Percentiles rank a stretch among this genome's conserved stretches.
Evolutionary conservation across 2,113 vertebrate genomes (phyloP).

Genomic region (Scortum barcoo): DNA sequence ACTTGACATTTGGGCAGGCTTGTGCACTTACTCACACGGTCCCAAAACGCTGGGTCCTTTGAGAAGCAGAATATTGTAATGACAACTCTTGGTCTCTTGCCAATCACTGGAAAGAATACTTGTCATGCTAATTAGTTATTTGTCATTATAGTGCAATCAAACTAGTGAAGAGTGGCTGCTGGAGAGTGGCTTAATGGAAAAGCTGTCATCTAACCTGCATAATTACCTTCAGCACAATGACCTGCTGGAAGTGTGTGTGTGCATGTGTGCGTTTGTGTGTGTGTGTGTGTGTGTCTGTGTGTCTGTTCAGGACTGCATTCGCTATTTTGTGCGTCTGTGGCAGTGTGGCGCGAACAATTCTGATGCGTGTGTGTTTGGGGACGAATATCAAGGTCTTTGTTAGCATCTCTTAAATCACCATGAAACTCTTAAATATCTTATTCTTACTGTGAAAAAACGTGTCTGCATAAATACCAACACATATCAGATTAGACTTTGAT

Average conservation of each 20-base stretch:
- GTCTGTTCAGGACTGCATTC: too few relatives aligned
- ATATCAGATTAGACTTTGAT: background rate
- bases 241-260: constrained; percentile 13
- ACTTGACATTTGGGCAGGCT: constrained; percentile 23
- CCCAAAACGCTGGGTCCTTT: constrained; percentile 8
- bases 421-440: constrained; percentile 10
- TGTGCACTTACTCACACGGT: background rate
- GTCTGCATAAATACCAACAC: background rate
- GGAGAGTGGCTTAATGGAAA: constrained; percentile 63
- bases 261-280: constrained; percentile 8
- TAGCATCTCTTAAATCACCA: constrained; percentile 9
- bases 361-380: background rate
- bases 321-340: background rate
- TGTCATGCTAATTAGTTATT: constrained; percentile 68
- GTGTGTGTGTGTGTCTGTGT: constrained; percentile 1
- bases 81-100: constrained; percentile 39
- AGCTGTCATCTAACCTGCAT: constrained; percentile 56
- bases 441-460: background rate
- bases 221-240: constrained; percentile 44
- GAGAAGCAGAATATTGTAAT: constrained; percentile 54
- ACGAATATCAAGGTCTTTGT: constrained; percentile 12
- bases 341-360: background rate
- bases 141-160: constrained; percentile 68
- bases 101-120: constrained; percentile 60
- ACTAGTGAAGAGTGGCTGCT: constrained; percentile 46